Base-by-base conservation (phyloP, 1,140 invertebrate species). In the Zophobas atratus region DNA sequence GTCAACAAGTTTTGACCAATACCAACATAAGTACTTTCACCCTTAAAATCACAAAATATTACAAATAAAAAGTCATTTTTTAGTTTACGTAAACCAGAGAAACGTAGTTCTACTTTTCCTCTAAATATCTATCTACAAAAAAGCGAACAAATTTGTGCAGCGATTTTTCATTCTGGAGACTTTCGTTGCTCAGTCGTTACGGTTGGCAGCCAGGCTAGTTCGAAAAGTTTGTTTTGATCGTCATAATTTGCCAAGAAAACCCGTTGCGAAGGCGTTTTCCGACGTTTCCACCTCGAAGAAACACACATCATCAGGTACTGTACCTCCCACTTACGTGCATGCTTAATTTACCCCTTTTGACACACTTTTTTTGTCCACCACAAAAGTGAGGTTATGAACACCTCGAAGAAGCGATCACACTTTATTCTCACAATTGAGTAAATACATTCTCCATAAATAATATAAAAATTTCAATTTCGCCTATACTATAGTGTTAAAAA, bases 391-490 rank as follows among this genome's bases (percentile, higher is more conserved):
- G 60, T 70, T 55, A 41, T 75, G 35, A 55, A 20, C 20, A 20
- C 20, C 20, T 20, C 20, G 20, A 20, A 20, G 20, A 77, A 77
- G 70, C 70, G 41, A 60, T 77, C 70, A 77, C 56, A 63, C 70
- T 77, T 77, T 77, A 77, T 77, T 77, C 51, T 72, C 73, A 75
- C 53, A 71, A 70, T 60, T 34, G 33, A 70, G 48, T 70, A 67
- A 20, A 39, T 55, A 72, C 48, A 72, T 72, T 38, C 20, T 73
- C 20, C 57, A 55, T 41, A 56, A 70, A 76, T 70, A 76, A 76
- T 76, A 76, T 76, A 76, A 70, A 76, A 76, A 76, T 67, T 67
- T 63, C 32, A 73, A 73, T 57, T 73, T 73, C 51, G 39, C 55
- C 71, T 73, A 73, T 39, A 38, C 60, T 67, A 67, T 5, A n/a